phyloP scores from a whole-genome alignment of 2,113 vertebrate species.

The Saimiri boliviensis region DNA sequence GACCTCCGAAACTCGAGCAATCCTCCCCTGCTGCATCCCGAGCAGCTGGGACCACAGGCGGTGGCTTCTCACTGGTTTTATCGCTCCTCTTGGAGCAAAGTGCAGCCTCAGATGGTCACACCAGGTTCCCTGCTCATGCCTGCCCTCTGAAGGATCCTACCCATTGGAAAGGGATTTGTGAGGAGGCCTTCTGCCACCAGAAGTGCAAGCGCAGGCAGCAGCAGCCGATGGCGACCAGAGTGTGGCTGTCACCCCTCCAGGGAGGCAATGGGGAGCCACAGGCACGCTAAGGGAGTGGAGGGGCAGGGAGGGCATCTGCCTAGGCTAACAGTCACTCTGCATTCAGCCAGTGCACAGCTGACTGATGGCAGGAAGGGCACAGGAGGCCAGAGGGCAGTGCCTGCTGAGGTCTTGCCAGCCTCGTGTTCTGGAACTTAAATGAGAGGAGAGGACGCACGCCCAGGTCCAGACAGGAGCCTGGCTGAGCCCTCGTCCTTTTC shows the following conservation, averaged over 20 bases:
- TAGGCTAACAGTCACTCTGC: not conserved
- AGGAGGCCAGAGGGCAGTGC: not conserved
- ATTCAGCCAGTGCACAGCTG: rapidly evolving
- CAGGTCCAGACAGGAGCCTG: not conserved
- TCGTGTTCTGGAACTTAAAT: no score
- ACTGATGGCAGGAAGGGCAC: not conserved
- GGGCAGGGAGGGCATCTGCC: rapidly evolving
- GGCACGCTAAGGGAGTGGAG: no score
- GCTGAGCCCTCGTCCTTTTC: rapidly evolving
- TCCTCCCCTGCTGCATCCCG: no score
- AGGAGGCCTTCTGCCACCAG: not conserved
- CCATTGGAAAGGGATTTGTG: not conserved
- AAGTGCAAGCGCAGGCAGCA: not conserved
- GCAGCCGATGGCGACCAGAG: not conserved
- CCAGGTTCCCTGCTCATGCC: not conserved
- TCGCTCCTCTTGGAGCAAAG: not conserved
- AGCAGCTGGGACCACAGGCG: not conserved
- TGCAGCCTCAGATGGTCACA: not conserved
- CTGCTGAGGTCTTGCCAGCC: rapidly evolving
- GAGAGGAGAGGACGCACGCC: not conserved
- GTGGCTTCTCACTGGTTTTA: no score
- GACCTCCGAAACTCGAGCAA: no score
- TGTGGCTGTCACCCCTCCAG: not conserved
- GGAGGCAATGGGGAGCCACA: not conserved
- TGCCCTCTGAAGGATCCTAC: not conserved